phyloP scores from a whole-genome alignment of 2,113 vertebrate species.

The Pedionomus torquatus region DNA sequence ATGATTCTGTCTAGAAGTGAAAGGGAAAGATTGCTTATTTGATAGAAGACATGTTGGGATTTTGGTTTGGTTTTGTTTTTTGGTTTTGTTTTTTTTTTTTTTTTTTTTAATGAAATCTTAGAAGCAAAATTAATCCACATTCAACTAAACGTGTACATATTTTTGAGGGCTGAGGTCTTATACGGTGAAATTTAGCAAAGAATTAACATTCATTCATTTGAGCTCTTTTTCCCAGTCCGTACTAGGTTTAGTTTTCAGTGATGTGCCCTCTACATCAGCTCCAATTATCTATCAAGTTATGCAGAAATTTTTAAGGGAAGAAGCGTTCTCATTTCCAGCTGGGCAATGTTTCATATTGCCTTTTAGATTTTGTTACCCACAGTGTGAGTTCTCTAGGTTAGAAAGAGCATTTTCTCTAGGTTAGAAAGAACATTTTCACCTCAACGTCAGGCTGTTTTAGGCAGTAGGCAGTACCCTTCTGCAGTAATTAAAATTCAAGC shows the following conservation, averaged over 20 bases:
- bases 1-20: background rate
- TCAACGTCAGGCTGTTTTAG: background rate
- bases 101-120: background rate
- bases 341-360: background rate
- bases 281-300: background rate
- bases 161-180: background rate
- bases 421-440: background rate
- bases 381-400: background rate
- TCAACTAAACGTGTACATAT: background rate
- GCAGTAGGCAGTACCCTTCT: background rate
- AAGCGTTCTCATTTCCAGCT: background rate
- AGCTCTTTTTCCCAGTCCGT: accelerated
- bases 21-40: background rate
- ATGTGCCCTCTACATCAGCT: background rate
- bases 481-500: background rate
- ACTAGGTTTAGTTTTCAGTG: background rate
- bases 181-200: background rate
- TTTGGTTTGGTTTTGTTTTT: no score
- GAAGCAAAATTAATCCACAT: background rate
- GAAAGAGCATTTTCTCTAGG: background rate
- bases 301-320: background rate
- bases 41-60: accelerated
- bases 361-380: background rate
- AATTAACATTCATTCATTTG: background rate
- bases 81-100: no score